These are phyloP conservation scores for Dallia pectoralis DNA, from an alignment of 2,797 vertebrate species.

Conservation along the genomic window DNA sequence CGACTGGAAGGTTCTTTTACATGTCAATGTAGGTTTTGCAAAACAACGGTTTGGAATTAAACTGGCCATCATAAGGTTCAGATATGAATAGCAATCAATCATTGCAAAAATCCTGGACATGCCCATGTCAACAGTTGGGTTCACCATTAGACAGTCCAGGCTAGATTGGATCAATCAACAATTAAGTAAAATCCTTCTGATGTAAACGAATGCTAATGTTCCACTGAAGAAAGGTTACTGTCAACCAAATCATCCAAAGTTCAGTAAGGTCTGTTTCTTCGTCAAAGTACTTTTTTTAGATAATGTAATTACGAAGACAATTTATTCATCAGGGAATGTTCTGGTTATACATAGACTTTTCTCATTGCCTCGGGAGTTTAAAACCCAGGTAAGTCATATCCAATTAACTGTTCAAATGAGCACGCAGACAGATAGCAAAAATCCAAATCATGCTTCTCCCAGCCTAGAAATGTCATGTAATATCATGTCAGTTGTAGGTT, in stretches of 20 bases:
- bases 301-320: neutral
- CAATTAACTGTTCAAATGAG: neutral
- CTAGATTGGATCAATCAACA: neutral
- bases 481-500: neutral
- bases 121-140: too few species aligned
- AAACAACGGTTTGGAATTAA: too few species aligned
- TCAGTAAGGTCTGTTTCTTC: neutral
- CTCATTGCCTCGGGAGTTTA: neutral
- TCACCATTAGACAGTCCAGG: neutral
- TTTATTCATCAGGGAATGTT: neutral
- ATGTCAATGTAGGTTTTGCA: too few species aligned
- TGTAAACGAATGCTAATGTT: neutral
- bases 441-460: neutral
- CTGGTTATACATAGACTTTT: neutral
- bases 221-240: neutral
- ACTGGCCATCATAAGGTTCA: too few species aligned
- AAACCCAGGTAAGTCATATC: neutral
- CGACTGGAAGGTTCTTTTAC: too few species aligned
- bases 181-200: neutral
- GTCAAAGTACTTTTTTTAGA: neutral
- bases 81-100: too few species aligned
- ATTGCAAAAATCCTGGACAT: too few species aligned
- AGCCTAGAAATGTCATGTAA: neutral
- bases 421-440: neutral
- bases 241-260: neutral